phyloP scores from a whole-genome alignment of 2,797 vertebrate species.

The Acanthurus leucopareius region DNA sequence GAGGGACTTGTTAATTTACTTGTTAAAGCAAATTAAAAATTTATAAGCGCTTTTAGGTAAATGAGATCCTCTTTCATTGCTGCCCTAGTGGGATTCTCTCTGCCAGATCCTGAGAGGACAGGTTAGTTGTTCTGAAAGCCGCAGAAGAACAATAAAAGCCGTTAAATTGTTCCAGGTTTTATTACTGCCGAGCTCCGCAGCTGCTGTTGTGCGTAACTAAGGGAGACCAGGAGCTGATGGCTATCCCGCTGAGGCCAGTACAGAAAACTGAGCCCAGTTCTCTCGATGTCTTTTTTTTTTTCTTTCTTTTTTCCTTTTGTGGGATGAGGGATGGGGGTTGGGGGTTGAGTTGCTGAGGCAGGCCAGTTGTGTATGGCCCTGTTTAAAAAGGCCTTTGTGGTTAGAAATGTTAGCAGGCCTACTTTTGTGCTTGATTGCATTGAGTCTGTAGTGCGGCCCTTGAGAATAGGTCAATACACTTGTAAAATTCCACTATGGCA shows the following conservation, averaged over 20 bases:
- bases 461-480: slow-evolving; percentile 82
- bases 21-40: slow-evolving; percentile 99
- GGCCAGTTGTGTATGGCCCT: slow-evolving; percentile 64
- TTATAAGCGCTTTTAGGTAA: slow-evolving; percentile 99
- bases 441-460: slow-evolving; percentile 76
- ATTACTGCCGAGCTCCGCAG: slow-evolving; percentile 90
- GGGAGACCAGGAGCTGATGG: slow-evolving; percentile 89
- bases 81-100: slow-evolving; percentile 89
- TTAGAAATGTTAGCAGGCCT: slow-evolving; percentile 75
- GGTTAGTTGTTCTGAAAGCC: slow-evolving; percentile 92
- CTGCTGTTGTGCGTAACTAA: slow-evolving; percentile 94
- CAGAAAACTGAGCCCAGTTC: slow-evolving; percentile 72
- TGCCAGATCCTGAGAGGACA: slow-evolving; percentile 91
- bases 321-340: slow-evolving; percentile 46
- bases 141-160: slow-evolving; percentile 97
- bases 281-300: slow-evolving; percentile 27
- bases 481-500: slow-evolving; percentile 79
- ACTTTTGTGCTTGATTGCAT: slow-evolving; percentile 82
- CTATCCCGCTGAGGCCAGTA: slow-evolving; percentile 77
- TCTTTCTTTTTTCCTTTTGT: slow-evolving; percentile 45
- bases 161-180: slow-evolving; percentile 96
- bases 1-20: slow-evolving; percentile 99
- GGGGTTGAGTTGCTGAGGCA: slow-evolving; percentile 42
- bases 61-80: slow-evolving; percentile 99
- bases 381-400: slow-evolving; percentile 81